Percentiles rank a stretch among this genome's conserved stretches.
These are phyloP conservation scores for Phrynocephalus versicolor DNA, from an alignment of 2,113 vertebrate species.

Conservation along the genomic window DNA sequence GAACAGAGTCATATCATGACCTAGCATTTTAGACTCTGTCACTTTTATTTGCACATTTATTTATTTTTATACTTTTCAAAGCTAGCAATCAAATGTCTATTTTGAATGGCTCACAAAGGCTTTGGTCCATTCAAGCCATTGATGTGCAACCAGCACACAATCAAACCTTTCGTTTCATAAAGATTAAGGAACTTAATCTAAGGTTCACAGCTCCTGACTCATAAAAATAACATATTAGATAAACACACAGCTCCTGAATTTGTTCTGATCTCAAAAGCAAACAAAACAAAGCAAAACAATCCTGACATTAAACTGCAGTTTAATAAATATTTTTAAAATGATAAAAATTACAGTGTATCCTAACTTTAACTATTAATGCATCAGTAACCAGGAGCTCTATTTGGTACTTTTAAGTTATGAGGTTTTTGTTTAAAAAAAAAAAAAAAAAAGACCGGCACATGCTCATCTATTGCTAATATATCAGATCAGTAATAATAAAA, in stretches of 20 bases:
- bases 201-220: not conserved
- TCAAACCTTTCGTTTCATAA: fast-evolving
- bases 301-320: not conserved
- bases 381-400: not conserved
- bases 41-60: not conserved
- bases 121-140: not conserved
- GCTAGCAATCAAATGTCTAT: not conserved
- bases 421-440: no score
- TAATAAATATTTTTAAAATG: not conserved
- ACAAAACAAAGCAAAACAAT: no score
- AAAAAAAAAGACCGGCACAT: not conserved
- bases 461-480: not conserved
- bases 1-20: not conserved
- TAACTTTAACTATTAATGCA: not conserved
- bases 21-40: fast-evolving
- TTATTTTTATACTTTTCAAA: not conserved
- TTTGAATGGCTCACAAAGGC: fast-evolving
- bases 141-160: not conserved
- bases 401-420: fast-evolving
- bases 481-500: not conserved
- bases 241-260: not conserved
- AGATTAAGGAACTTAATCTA: not conserved
- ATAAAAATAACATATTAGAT: constrained; percentile 3
- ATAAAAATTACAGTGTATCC: not conserved
- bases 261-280: not conserved